These are phyloP conservation scores for Acanthococcus lagerstroemiae DNA, from an alignment of 2,888 invertebrate species.

Conservation along the genomic window DNA sequence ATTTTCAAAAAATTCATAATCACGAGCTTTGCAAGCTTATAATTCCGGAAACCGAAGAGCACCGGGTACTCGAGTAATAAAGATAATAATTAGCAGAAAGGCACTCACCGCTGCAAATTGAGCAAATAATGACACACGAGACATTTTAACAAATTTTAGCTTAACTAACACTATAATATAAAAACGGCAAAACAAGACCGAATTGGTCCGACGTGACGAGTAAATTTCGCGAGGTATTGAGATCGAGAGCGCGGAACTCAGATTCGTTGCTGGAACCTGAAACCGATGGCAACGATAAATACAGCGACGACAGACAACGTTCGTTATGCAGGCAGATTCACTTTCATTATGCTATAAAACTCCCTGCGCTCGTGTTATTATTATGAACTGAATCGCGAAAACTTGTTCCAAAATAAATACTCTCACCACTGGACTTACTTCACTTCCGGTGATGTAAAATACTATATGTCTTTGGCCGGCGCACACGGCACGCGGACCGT, in stretches of 20 bases:
- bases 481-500: too few species aligned
- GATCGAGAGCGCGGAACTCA: too few species aligned
- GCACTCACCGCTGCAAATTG: too few species aligned
- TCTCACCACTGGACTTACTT: constrained; percentile 8
- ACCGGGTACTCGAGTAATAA: too few species aligned
- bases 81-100: too few species aligned
- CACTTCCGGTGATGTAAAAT: constrained; percentile 11
- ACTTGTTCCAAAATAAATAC: constrained; percentile 13
- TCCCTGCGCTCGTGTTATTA: constrained; percentile 1
- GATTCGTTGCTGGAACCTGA: neutral
- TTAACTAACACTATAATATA: too few species aligned
- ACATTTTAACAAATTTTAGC: too few species aligned
- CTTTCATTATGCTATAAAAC: constrained; percentile 2
- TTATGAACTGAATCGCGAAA: constrained; percentile 10
- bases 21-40: too few species aligned
- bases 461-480: neutral
- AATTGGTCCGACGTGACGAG: neutral
- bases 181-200: neutral
- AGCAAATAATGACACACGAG: too few species aligned
- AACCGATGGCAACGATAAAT: neutral
- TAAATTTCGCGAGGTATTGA: neutral
- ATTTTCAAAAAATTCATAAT: too few species aligned
- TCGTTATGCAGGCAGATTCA: constrained; percentile 9
- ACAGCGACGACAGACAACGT: neutral
- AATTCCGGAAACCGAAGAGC: too few species aligned